Base-by-base conservation (phyloP, 2,888 invertebrate species). In the Sphaeridia pumilis region DNA sequence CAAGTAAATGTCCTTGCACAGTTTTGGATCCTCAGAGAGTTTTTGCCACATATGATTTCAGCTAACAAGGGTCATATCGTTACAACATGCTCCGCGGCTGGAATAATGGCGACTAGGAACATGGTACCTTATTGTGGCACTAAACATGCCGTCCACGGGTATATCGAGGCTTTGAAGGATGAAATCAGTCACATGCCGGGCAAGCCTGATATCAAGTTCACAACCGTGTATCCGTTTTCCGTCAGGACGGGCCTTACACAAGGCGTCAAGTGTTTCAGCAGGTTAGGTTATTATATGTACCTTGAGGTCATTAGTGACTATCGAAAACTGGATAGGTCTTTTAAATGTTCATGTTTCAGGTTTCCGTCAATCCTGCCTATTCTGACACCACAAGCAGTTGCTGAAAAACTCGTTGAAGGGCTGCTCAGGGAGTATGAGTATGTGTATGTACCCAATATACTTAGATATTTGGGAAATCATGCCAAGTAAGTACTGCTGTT, bases 1-100 rank as follows among this genome's bases (percentile, higher is more conserved):
- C 80, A 83, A 58, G 78, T 88, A 52, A 89, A 89, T 69, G 79
- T 87, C 5, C 67, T 84, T 59, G 80, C 85, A 2, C 85, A 87
- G 65, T 80, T 84, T 67, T 88, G 87, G 87, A 87, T 80, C 41
- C 68, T 86, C 21, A 79, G 84, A 73, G 81, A 81, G 20, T 83
- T 87, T 70, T 71, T 88, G 14, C 85, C 85, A 0, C 74, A 76
- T 4, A 87, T 88, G 85, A 77, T 82, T 67, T 75, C 78, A 63
- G 75, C 76, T 45, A 81, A 82, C 67, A 78, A 80, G 64, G 87
- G 87, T 0, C 87, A 87, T 67, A 75, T 88, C 35, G 82, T 87
- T 2, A 79, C 81, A 1, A 64, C 82, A 66, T 84, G 85, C 0
- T 87, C 87, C 0, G 80, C 83, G 71, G 84, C 85, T 0, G 87